A percentile compares a stretch with the other conserved stretches of the same genome.
These are phyloP conservation scores for Crocidura indochinensis DNA, from an alignment of 2,797 vertebrate species.

Conservation along the genomic window DNA sequence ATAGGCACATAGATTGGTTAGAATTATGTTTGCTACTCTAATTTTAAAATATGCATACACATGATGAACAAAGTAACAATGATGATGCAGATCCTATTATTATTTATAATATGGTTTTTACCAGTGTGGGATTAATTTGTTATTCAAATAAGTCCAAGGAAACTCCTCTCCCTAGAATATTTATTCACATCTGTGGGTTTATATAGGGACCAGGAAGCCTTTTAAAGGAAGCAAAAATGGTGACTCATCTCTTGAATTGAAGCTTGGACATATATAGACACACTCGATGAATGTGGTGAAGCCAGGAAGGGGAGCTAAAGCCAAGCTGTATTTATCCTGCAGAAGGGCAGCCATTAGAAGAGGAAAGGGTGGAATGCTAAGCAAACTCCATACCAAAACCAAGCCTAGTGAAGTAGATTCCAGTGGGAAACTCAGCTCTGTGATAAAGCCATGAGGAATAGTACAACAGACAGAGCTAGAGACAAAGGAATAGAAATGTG, in stretches of 20 bases:
- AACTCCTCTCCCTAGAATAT: slow-evolving; percentile 5
- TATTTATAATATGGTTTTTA: not conserved
- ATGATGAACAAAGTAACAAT: slow-evolving; percentile 11
- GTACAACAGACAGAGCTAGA: not conserved
- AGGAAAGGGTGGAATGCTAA: not conserved
- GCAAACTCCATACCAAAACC: not conserved
- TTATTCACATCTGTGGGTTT: not conserved
- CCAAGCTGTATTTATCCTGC: not conserved
- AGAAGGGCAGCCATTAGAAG: not conserved
- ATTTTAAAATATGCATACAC: not conserved
- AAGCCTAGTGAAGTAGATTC: not conserved
- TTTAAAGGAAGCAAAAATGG: slow-evolving; percentile 10
- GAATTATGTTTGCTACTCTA: not conserved
- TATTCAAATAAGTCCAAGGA: not conserved
- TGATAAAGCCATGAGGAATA: not conserved
- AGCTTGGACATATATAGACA: not conserved
- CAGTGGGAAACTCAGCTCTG: too few species aligned
- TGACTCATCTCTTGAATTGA: slow-evolving; percentile 9
- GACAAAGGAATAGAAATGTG: too few species aligned
- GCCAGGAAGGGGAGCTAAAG: not conserved
- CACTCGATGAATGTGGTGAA: not conserved
- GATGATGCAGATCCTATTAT: not conserved
- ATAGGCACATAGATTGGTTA: not conserved
- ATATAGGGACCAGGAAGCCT: not conserved
- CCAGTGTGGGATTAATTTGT: not conserved